A percentile compares a stretch with the other conserved stretches of the same genome.
These are phyloP conservation scores for Pomatorhinus ruficollis DNA, from an alignment of 2,113 vertebrate species.

Conservation along the genomic window DNA sequence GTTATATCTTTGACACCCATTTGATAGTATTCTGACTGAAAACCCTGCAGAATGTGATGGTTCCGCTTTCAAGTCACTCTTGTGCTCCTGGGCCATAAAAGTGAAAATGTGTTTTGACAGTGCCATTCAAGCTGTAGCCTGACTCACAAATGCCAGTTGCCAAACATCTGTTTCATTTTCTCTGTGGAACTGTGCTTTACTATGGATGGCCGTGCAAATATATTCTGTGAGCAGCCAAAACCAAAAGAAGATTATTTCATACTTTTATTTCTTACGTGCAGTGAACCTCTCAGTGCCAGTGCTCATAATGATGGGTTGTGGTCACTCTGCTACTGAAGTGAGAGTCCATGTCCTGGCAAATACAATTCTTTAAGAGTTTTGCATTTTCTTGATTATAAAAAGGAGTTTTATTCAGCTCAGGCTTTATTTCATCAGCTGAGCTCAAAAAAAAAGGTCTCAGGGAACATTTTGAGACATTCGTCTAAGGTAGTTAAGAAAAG, in stretches of 20 bases:
- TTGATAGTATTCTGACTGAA: background rate
- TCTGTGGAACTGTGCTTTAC: background rate
- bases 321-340: background rate
- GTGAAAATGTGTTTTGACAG: background rate
- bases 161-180: conserved; percentile 4
- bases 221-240: background rate
- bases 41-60: background rate
- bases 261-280: background rate
- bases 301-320: background rate
- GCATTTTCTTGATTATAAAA: background rate
- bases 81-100: background rate
- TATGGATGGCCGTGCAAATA: background rate
- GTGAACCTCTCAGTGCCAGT: background rate
- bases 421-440: background rate
- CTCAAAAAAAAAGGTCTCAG: background rate
- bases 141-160: background rate
- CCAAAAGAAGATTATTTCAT: background rate
- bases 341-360: background rate
- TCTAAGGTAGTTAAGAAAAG: background rate
- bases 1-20: background rate
- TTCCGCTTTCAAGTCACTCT: background rate
- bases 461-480: background rate
- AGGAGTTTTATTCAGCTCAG: background rate
- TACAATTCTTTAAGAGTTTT: background rate
- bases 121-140: background rate